A percentile compares a stretch with the other conserved stretches of the same genome.
These are phyloP conservation scores for Deroplatys truncata DNA, from an alignment of 2,888 invertebrate species.

Conservation along the genomic window DNA sequence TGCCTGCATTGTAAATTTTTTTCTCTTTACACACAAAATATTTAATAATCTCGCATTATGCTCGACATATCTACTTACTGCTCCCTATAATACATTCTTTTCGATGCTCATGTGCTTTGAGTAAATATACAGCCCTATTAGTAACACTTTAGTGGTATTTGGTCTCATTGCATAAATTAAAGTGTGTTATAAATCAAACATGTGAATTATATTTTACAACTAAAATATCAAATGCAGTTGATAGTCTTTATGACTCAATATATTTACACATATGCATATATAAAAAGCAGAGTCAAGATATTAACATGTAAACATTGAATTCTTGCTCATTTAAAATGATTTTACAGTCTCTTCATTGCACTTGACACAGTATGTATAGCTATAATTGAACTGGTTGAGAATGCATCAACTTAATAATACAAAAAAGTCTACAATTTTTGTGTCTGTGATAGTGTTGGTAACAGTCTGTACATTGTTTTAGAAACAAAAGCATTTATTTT, in stretches of 20 bases:
- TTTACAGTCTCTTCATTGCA: background rate
- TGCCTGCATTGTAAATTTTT: background rate
- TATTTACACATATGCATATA: background rate
- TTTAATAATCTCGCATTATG: background rate
- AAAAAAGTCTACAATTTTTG: background rate
- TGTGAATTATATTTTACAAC: background rate
- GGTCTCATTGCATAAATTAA: too few relatives aligned
- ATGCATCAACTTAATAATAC: background rate
- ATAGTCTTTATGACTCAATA: background rate
- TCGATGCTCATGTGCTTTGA: background rate
- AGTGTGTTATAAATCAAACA: background rate
- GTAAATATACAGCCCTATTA: background rate
- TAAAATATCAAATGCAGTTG: background rate
- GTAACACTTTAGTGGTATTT: too few relatives aligned
- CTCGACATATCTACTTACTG: background rate
- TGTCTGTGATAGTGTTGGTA: conserved; percentile 12
- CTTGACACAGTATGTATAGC: too few relatives aligned
- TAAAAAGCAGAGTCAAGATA: background rate
- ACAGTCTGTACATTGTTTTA: background rate
- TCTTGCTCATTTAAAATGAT: background rate
- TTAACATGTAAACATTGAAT: background rate
- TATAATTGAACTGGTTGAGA: background rate
- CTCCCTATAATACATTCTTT: background rate
- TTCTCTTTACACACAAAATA: background rate
- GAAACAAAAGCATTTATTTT: background rate